A percentile compares a stretch with the other conserved stretches of the same genome.
Evolutionary conservation across 2,888 invertebrate genomes (phyloP).

Genomic region (Melieria crassipennis): DNA sequence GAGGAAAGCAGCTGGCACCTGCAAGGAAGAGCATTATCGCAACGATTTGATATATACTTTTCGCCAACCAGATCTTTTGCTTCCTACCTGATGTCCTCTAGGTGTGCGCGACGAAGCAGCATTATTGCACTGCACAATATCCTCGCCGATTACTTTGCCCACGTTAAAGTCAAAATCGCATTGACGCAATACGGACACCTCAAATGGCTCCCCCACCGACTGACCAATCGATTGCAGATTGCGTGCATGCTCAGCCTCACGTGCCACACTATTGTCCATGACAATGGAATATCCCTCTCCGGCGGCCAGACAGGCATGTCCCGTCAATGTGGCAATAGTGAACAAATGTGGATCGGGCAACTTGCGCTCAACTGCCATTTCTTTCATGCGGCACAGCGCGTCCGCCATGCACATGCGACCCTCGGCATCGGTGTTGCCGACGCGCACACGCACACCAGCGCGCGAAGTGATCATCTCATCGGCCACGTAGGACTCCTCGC

Average conservation of each 20-base stretch:
- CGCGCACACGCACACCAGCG: slow-evolving; percentile 83
- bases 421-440: slow-evolving; percentile 96
- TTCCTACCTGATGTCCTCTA: slow-evolving; percentile 79
- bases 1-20: slow-evolving; percentile 87
- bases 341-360: slow-evolving; percentile 85
- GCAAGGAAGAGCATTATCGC: slow-evolving; percentile 40
- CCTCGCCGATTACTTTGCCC: slow-evolving; percentile 83
- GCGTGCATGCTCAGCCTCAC: slow-evolving; percentile 66
- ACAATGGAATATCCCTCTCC: slow-evolving; percentile 80
- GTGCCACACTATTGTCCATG: slow-evolving; percentile 81
- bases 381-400: slow-evolving; percentile 78
- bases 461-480: slow-evolving; percentile 90
- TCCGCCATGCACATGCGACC: slow-evolving; percentile 95
- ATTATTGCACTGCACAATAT: slow-evolving; percentile 81
- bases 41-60: slow-evolving; percentile 9
- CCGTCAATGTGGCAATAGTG: slow-evolving; percentile 91
- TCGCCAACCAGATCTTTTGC: background rate
- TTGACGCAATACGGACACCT: slow-evolving; percentile 78
- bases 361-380: slow-evolving; percentile 69
- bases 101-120: slow-evolving; percentile 74
- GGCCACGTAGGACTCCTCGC: slow-evolving; percentile 86
- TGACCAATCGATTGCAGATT: slow-evolving; percentile 60
- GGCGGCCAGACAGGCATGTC: slow-evolving; percentile 79
- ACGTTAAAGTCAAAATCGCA: slow-evolving; percentile 77
- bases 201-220: slow-evolving; percentile 75